Conservation (phyloP, 2,888 invertebrate genomes). For the Epistrophella euchroma region DNA sequence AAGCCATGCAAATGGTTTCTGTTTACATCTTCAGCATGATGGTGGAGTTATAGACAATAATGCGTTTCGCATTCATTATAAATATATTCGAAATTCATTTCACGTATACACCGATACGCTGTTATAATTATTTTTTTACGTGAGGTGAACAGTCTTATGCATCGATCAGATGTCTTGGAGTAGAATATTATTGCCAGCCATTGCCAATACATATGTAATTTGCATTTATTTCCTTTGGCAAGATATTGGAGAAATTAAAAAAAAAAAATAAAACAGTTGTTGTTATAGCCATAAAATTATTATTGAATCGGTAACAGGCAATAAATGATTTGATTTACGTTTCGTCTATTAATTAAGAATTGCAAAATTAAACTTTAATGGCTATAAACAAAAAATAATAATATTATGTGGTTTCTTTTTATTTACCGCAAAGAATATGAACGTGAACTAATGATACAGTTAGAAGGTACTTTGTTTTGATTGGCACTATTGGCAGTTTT, state of each 20-base stretch:
- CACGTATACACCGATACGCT: not conserved
- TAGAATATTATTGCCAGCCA: not conserved
- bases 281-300: conserved; percentile 5
- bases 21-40: conserved; percentile 29
- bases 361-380: conserved; percentile 31
- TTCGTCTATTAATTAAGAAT: conserved; percentile 45
- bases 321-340: conserved; percentile 47
- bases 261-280: not conserved
- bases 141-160: conserved; percentile 1
- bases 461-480: not conserved
- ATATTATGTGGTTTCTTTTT: conserved; percentile 7
- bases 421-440: conserved; percentile 37
- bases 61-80: conserved; percentile 18
- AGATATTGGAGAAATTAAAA: conserved; percentile 21
- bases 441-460: conserved; percentile 38
- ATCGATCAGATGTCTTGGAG: not conserved
- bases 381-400: not conserved
- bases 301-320: conserved; percentile 31
- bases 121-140: conserved; percentile 23
- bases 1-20: conserved; percentile 40
- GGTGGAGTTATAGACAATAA: not conserved
- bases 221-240: conserved; percentile 36
- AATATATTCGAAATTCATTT: conserved; percentile 3
- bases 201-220: conserved; percentile 18
- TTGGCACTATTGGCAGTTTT: not conserved